Base-by-base conservation (phyloP, 2,797 vertebrate genomes). In the Galagoides demidoff region DNA sequence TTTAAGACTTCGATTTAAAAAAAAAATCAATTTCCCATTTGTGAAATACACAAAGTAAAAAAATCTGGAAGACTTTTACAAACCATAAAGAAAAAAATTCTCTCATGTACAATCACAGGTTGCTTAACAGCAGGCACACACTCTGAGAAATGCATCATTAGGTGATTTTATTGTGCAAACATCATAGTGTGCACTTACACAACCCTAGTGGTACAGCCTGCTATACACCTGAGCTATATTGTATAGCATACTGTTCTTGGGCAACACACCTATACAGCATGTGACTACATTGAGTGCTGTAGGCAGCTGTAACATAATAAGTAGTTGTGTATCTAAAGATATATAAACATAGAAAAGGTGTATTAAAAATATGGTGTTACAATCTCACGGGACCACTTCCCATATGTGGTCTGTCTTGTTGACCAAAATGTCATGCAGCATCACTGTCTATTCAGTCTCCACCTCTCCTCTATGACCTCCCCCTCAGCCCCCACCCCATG, bases 31-130 rank as follows among this genome's bases (percentile, higher is more conserved):
- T 84, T 92, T 78, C 37, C 74, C 63, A 31, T 95, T 85, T 92
- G 43, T 43, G 92, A 94, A 95, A 93, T 45, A 87, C 1, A 70
- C 17, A n/a, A 90, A 96, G 73, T 82, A 43, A 82, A 94, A 94
- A 74, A 78, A 59, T 27, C 81, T 86, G 43, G 34, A 89, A 90
- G 81, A 94, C 22, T 39, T 39, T 55, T 85, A 89, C 14, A 95
- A 77, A 82, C 45, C 29, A 73, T 49, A 82, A 52, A 45, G 34
- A 81, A 76, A 79, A 85, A 59, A 13, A 37, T 19, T 31, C 43
- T 66, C n/a, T 34, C 13, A 57, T 34, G 25, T 25, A 55, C n/a
- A 25, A 23, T 57, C 52, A 37, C 2, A 10, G n/a, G 23, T 37
- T 4, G 49, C 76, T 78, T 57, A 57, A 37, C 52, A 79, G 57